Evolutionary conservation across 1,140 invertebrate genomes (phyloP).

Genomic region (Anastrepha obliqua): DNA sequence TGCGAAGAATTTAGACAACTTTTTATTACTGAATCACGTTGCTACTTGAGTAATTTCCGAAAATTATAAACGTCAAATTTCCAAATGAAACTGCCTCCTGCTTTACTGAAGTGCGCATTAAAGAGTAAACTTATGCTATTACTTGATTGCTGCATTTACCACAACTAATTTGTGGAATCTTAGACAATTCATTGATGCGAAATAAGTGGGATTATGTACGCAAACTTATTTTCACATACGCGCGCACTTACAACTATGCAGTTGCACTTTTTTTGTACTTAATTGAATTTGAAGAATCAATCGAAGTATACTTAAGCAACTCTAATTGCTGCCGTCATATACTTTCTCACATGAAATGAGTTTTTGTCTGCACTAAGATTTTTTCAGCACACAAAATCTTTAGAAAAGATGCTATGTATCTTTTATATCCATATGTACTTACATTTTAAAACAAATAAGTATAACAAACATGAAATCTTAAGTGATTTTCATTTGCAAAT

Average conservation of each 20-base stretch:
- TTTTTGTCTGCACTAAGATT: background rate
- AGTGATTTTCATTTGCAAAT: conserved; percentile 53
- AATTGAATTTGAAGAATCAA: background rate
- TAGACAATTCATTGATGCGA: background rate
- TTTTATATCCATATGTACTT: background rate
- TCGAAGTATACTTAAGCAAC: background rate
- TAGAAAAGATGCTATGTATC: background rate
- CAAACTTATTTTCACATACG: background rate
- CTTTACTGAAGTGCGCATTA: too few relatives aligned
- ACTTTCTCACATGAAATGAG: background rate
- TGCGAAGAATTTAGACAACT: too few relatives aligned
- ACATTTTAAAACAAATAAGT: background rate
- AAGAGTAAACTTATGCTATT: too few relatives aligned
- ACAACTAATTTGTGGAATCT: background rate
- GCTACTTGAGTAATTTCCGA: too few relatives aligned
- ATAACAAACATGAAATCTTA: conserved; percentile 5
- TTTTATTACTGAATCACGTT: too few relatives aligned
- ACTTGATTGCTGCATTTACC: too few relatives aligned
- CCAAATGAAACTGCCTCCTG: too few relatives aligned
- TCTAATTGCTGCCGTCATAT: conserved; percentile 4
- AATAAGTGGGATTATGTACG: background rate
- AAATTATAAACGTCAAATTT: too few relatives aligned
- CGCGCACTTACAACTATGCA: background rate
- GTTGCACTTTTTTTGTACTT: too few relatives aligned
- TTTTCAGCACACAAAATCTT: background rate